phyloP scores from a whole-genome alignment of 2,113 vertebrate genomes.

The Equus przewalskii region DNA sequence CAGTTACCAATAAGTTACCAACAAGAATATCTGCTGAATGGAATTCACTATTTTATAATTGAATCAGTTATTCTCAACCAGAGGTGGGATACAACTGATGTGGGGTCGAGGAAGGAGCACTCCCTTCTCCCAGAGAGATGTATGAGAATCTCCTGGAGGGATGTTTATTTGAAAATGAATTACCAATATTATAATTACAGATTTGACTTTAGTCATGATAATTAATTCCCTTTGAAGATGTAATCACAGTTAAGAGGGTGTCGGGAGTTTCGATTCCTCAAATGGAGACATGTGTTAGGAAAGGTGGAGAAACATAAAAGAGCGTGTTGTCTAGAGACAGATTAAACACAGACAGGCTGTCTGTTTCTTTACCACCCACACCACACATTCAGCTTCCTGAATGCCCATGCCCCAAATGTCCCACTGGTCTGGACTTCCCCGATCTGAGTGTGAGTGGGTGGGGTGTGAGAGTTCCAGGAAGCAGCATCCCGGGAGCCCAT shows the following conservation, averaged over 20 bases:
- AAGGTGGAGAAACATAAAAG: constrained; percentile 43
- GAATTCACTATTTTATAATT: constrained; percentile 26
- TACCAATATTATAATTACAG: neutral
- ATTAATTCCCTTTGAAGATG: constrained; percentile 57
- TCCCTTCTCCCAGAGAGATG: neutral
- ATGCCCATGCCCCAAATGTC: neutral
- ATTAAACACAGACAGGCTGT: neutral
- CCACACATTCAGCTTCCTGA: neutral
- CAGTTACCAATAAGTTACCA: constrained; percentile 19
- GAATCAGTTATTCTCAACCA: constrained; percentile 35
- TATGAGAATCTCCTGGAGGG: neutral
- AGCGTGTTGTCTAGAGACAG: constrained; percentile 16
- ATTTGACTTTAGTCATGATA: constrained; percentile 21
- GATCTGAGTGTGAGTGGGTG: neutral
- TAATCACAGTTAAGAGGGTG: constrained; percentile 3
- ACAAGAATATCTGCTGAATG: constrained; percentile 38
- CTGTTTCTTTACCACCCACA: constrained; percentile 38
- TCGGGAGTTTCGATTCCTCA: constrained; percentile 37
- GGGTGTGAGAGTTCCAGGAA: neutral
- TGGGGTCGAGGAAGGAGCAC: neutral
- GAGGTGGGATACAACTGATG: neutral
- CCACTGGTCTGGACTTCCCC: neutral
- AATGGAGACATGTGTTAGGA: neutral
- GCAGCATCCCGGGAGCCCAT: neutral
- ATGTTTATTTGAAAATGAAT: constrained; percentile 51